Evolutionary conservation across 2,113 vertebrate genomes (phyloP).

Genomic region (Cyanoliseus patagonus): DNA sequence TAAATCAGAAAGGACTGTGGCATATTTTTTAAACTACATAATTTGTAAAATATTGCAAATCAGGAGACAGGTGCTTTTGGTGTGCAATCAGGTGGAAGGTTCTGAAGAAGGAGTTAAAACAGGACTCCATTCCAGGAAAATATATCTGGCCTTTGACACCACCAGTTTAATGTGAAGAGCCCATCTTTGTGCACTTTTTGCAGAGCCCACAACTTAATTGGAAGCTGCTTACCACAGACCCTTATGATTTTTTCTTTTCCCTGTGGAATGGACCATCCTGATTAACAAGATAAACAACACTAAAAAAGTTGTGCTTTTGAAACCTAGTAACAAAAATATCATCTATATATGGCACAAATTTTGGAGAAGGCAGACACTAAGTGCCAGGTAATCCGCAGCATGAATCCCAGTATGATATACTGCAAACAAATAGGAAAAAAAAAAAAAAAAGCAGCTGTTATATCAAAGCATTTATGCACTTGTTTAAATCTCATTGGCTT

Average conservation of each 20-base stretch:
- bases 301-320: neutral
- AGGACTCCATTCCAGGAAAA: neutral
- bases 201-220: neutral
- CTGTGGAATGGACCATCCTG: neutral
- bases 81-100: neutral
- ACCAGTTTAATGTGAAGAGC: neutral
- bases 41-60: neutral
- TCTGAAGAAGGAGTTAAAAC: neutral
- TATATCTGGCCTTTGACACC: neutral
- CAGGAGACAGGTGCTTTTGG: neutral
- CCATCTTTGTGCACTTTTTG: neutral
- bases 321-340: neutral
- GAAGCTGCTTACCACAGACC: neutral
- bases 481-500: neutral
- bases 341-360: neutral
- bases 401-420: neutral
- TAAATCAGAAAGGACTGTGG: conserved; percentile 29
- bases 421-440: neutral
- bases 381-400: neutral
- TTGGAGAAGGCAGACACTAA: neutral
- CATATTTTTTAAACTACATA: conserved; percentile 28
- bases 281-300: neutral
- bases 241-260: neutral
- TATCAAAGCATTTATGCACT: neutral
- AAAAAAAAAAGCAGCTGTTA: neutral